A percentile compares a stretch with the other conserved stretches of the same genome.
Conservation (phyloP, 2,888 invertebrate genomes). For the Tenthredo amoena region DNA sequence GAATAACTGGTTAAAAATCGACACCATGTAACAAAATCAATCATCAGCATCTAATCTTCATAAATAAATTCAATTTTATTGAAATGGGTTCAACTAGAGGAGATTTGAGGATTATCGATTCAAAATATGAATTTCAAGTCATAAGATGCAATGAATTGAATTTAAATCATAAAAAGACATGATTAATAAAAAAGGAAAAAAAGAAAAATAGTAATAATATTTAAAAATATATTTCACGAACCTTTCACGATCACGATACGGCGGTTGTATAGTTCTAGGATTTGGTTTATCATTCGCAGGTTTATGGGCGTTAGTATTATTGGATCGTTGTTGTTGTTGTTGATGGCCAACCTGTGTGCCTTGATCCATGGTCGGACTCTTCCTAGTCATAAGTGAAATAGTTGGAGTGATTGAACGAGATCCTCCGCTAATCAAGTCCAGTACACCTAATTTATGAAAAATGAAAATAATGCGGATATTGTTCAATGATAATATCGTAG, state of each 20-base stretch:
- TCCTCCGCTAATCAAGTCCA: slow-evolving; percentile 86
- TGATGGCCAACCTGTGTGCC: slow-evolving; percentile 85
- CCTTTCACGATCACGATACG: slow-evolving; percentile 74
- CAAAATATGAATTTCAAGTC: neutral
- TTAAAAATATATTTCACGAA: slow-evolving; percentile 59
- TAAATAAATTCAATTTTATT: neutral
- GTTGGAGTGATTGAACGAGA: slow-evolving; percentile 92
- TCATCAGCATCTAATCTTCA: neutral
- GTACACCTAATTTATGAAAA: slow-evolving; percentile 77
- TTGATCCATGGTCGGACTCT: slow-evolving; percentile 93
- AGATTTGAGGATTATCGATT: slow-evolving; percentile 73
- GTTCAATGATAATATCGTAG: neutral
- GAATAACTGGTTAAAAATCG: neutral
- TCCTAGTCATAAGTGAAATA: slow-evolving; percentile 84
- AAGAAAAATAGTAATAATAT: neutral
- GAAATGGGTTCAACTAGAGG: slow-evolving; percentile 93
- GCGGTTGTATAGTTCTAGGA: slow-evolving; percentile 69
- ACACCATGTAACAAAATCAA: neutral
- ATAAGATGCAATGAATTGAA: neutral
- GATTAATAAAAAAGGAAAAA: neutral
- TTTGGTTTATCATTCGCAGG: slow-evolving; percentile 68
- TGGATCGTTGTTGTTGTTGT: slow-evolving; percentile 67
- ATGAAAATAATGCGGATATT: neutral
- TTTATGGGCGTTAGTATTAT: slow-evolving; percentile 65
- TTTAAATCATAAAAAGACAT: neutral